A percentile compares a stretch with the other conserved stretches of the same genome.
Conservation (phyloP, 1,140 invertebrate genomes). For the Drosophila tropicalis region DNA sequence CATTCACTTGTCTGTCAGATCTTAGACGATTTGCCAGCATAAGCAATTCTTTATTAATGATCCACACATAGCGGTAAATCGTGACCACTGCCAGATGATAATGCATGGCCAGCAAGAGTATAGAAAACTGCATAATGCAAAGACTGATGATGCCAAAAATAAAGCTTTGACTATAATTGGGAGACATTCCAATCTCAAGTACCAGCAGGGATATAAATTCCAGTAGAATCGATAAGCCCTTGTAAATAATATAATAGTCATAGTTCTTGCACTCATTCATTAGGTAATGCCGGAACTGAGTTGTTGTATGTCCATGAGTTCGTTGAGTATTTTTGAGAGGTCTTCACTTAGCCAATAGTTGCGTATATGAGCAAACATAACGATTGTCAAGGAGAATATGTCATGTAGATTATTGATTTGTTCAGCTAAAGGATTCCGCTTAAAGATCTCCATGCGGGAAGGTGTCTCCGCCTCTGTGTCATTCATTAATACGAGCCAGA, state of each 20-base stretch:
- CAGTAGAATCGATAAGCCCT: constrained; percentile 26
- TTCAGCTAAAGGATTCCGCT: constrained; percentile 33
- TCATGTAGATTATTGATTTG: constrained; percentile 30
- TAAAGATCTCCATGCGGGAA: constrained; percentile 18
- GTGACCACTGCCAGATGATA: constrained; percentile 33
- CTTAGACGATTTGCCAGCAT: not conserved
- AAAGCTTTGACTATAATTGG: constrained; percentile 5
- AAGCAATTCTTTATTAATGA: constrained; percentile 34
- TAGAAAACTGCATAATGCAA: not conserved
- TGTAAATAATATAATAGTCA: constrained; percentile 40
- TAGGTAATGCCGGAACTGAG: constrained; percentile 19
- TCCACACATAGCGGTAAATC: constrained; percentile 43
- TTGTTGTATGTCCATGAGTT: constrained; percentile 30
- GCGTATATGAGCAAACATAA: constrained; percentile 13
- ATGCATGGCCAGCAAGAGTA: constrained; percentile 25
- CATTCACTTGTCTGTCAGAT: not conserved
- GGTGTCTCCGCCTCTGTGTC: constrained; percentile 14
- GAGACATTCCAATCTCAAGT: not conserved
- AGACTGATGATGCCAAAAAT: constrained; percentile 24
- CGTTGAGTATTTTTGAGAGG: constrained; percentile 29
- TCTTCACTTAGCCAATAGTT: constrained; percentile 39
- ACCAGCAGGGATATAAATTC: constrained; percentile 27
- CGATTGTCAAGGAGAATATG: not conserved
- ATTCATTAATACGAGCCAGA: constrained; percentile 10
- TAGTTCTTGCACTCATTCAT: constrained; percentile 32